Conservation (phyloP, 2,888 invertebrate genomes). For the Hedychridium roseum region DNA sequence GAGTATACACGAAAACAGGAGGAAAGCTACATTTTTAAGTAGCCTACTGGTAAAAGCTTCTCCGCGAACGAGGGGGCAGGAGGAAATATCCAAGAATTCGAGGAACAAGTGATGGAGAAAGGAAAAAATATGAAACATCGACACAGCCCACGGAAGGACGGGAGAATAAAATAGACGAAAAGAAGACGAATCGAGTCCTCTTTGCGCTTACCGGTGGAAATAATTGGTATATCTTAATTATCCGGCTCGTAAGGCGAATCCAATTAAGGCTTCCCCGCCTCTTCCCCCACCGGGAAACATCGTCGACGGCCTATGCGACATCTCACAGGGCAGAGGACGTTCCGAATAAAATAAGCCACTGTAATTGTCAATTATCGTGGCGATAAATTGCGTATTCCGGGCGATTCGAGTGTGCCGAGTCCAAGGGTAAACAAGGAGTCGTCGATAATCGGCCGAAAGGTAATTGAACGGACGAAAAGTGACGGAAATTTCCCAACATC, state of each 20-base stretch:
- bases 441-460: constrained; percentile 31
- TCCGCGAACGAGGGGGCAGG: too few species aligned
- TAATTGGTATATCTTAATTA: constrained; percentile 36
- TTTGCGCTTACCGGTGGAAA: constrained; percentile 11
- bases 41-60: too few species aligned
- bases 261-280: constrained; percentile 36
- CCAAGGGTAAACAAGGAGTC: constrained; percentile 39
- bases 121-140: not conserved
- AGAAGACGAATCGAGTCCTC: too few species aligned
- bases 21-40: too few species aligned
- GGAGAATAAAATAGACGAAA: not conserved
- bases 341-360: constrained; percentile 28
- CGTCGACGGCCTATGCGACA: too few species aligned
- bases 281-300: constrained; percentile 6
- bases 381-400: constrained; percentile 30
- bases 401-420: too few species aligned
- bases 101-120: too few species aligned
- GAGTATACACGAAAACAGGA: too few species aligned
- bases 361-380: constrained; percentile 47
- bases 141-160: not conserved
- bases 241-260: constrained; percentile 23
- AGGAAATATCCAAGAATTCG: too few species aligned
- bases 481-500: too few species aligned
- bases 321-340: constrained; percentile 6
- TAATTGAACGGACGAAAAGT: too few species aligned